Conservation (phyloP, 2,113 vertebrate species). For the Nannobrachium achirus region DNA sequence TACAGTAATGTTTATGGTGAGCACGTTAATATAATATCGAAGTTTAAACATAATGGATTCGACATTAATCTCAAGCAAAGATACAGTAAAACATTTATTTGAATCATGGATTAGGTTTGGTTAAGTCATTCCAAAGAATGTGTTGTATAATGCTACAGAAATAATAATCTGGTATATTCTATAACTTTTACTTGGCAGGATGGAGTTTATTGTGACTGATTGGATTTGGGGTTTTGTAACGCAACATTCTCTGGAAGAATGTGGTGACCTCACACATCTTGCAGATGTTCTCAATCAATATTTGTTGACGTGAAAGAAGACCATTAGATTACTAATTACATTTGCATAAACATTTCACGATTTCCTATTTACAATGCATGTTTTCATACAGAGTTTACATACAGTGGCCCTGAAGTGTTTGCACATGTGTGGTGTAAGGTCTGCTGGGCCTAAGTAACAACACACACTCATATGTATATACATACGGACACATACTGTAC, state of each 20-base stretch:
- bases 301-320: constrained; percentile 66
- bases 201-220: constrained; percentile 41
- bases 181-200: constrained; percentile 40
- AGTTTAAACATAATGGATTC: constrained; percentile 60
- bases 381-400: constrained; percentile 64
- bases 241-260: constrained; percentile 61
- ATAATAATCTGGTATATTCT: constrained; percentile 25
- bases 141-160: constrained; percentile 2
- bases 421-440: constrained; percentile 59
- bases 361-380: constrained; percentile 63
- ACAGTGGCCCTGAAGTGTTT: constrained; percentile 61
- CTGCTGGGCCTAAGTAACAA: constrained; percentile 42
- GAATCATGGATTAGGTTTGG: neutral
- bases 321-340: constrained; percentile 74
- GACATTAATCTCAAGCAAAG: neutral
- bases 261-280: constrained; percentile 62
- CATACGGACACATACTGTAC: no score
- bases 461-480: neutral
- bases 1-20: constrained; percentile 76
- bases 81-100: neutral
- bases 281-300: constrained; percentile 77
- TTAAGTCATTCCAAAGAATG: neutral
- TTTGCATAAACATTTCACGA: constrained; percentile 75
- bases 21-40: constrained; percentile 78
- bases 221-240: constrained; percentile 45